Evolutionary conservation across 2,113 vertebrate genomes (phyloP), one percentile per base, ranked within the genome.

Genomic region (Neogobius melanostomus): DNA sequence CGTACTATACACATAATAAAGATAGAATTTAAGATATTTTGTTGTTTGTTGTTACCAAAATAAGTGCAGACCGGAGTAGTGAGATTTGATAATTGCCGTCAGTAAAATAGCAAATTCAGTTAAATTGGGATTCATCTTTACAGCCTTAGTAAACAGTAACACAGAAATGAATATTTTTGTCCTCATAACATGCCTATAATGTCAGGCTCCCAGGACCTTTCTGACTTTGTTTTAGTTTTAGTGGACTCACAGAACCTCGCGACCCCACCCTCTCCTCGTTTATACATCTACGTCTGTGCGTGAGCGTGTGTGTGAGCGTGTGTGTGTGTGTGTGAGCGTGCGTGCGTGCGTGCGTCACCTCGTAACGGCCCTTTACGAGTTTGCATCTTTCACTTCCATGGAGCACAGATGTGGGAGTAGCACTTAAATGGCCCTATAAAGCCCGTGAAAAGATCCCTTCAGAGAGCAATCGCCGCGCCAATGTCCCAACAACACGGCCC

Each of bases 341-440:
- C 68, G 67, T 69, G 67, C 66, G 72, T 74, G 74, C 62, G 53
- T 11, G 65, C 6, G 59, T 64, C 17, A 65, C 65, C 53, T 66
- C 79, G 69, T 65, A 42, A 66, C 82, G 70, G 74, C 42, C 12
- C 66, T 88, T 89, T 88, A 87, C 67, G 66, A 85, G 72, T 78
- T 70, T 74, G 76, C 78, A 76, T 81, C 81, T 84, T 82, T 82
- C 72, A 63, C 69, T 71, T 64, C 60, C 64, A 62, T 61, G 75
- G 67, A 83, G 71, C 74, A 71, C 84, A 81, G 70, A 86, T 56
- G 66, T 87, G 87, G 82, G 85, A 51, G 71, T 80, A 77, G 79
- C 82, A 60, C 78, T 80, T 69, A 87, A 90, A 88, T 66, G 74
- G 82, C 68, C 83, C 80, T 87, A 89, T 92, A 89, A 91, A 91